phyloP scores from a whole-genome alignment of 2,113 vertebrate species.

The Aspiorhynchus laticeps region DNA sequence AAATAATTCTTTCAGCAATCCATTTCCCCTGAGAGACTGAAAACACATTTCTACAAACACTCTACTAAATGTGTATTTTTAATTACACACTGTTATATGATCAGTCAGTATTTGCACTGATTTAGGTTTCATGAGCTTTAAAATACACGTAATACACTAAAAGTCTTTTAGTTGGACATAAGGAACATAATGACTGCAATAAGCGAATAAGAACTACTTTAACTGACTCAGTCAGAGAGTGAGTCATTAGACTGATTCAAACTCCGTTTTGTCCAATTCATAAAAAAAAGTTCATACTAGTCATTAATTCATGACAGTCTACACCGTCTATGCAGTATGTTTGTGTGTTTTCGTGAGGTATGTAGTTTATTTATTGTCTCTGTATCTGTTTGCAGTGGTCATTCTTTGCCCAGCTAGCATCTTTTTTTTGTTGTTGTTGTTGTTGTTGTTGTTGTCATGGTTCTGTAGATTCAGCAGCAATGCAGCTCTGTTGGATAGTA shows the following conservation, averaged over 20 bases:
- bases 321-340: background rate
- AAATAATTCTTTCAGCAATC: constrained; percentile 69
- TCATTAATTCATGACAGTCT: background rate
- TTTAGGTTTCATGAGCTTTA: background rate
- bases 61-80: constrained; percentile 16
- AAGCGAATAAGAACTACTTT: background rate
- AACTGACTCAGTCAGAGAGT: background rate
- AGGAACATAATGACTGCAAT: background rate
- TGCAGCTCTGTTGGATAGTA: background rate
- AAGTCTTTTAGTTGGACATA: background rate
- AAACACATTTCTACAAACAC: constrained; percentile 47
- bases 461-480: too few relatives aligned
- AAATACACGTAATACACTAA: background rate
- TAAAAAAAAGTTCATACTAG: background rate
- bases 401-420: too few relatives aligned
- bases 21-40: constrained; percentile 63
- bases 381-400: background rate
- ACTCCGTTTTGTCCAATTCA: background rate
- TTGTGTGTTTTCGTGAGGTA: background rate
- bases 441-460: too few relatives aligned
- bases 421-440: too few relatives aligned
- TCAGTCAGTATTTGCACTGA: background rate
- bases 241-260: background rate
- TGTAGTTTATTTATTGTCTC: background rate
- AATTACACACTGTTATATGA: background rate